These are phyloP conservation scores for Archegozetes longisetosus DNA, from an alignment of 1,140 invertebrate species.

Conservation along the genomic window DNA sequence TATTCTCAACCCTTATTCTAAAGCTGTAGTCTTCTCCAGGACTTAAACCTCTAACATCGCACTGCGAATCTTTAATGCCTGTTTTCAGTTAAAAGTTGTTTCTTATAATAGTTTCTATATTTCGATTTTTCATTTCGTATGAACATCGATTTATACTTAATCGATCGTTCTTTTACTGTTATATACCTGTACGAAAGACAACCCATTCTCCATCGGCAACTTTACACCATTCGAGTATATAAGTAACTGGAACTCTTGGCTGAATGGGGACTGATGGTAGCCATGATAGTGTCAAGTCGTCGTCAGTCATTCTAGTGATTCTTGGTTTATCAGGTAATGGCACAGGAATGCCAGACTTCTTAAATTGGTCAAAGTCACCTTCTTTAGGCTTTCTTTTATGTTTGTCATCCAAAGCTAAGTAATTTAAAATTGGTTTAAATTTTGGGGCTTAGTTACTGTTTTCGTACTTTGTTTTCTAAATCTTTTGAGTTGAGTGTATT, in stretches of 20 bases:
- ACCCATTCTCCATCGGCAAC: slow-evolving; percentile 74
- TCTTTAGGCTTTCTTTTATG: not conserved
- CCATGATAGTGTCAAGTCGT: slow-evolving; percentile 71
- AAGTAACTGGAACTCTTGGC: slow-evolving; percentile 67
- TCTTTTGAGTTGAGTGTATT: no score
- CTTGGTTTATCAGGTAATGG: slow-evolving; percentile 70
- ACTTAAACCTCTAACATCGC: slow-evolving; percentile 62
- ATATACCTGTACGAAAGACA: slow-evolving; percentile 48
- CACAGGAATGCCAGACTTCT: slow-evolving; percentile 43
- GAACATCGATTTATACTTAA: no score
- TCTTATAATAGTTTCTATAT: slow-evolving; percentile 2
- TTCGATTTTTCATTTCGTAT: not conserved
- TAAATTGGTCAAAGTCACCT: not conserved
- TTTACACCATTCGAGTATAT: slow-evolving; percentile 82
- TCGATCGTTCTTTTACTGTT: no score
- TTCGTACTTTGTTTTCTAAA: no score
- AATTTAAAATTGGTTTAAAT: not conserved
- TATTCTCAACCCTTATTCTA: slow-evolving; percentile 82
- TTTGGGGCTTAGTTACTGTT: no score
- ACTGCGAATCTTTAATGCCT: slow-evolving; percentile 59
- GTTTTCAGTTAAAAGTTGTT: not conserved
- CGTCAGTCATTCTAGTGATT: slow-evolving; percentile 70
- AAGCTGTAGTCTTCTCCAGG: slow-evolving; percentile 81
- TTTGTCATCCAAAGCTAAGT: not conserved
- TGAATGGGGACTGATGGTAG: slow-evolving; percentile 66